phyloP scores from a whole-genome alignment of 2,888 invertebrate genomes.

The Leucozona laternaria region DNA sequence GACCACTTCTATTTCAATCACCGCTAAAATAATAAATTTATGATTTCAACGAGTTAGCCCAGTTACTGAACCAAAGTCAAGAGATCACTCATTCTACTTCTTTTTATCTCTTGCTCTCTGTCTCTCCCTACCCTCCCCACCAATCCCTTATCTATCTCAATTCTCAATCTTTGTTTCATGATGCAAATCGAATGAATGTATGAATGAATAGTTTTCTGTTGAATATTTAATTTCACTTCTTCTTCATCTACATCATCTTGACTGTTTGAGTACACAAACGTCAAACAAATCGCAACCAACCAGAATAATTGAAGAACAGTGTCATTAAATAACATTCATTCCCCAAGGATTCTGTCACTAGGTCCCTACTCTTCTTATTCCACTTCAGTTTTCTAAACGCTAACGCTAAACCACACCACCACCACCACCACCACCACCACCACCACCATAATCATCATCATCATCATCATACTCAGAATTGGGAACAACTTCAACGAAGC shows the following conservation, averaged over 20 bases:
- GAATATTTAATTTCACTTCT: slow-evolving; percentile 28
- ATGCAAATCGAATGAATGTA: slow-evolving; percentile 51
- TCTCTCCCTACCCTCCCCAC: neutral
- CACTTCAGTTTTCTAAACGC: slow-evolving; percentile 7
- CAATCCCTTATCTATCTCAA: neutral
- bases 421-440: neutral
- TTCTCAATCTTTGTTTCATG: neutral
- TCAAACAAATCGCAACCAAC: slow-evolving; percentile 67
- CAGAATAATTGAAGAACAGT: slow-evolving; percentile 71
- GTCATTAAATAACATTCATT: slow-evolving; percentile 68
- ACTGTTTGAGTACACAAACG: slow-evolving; percentile 29
- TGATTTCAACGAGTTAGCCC: slow-evolving; percentile 43
- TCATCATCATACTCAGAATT: slow-evolving; percentile 39
- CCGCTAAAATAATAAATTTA: slow-evolving; percentile 35
- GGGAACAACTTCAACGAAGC: slow-evolving; percentile 63
- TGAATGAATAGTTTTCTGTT: slow-evolving; percentile 55
- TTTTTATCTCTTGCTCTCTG: neutral
- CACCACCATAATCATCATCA: slow-evolving; percentile 9
- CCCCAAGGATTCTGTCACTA: slow-evolving; percentile 50
- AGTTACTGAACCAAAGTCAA: slow-evolving; percentile 65
- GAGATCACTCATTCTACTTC: slow-evolving; percentile 37
- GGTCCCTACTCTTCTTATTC: slow-evolving; percentile 12
- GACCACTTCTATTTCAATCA: slow-evolving; percentile 29
- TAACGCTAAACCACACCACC: slow-evolving; percentile 1
- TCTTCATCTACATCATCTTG: slow-evolving; percentile 20